These are phyloP conservation scores for Papilio demoleus DNA, from an alignment of 2,888 invertebrate genomes.

Conservation along the genomic window DNA sequence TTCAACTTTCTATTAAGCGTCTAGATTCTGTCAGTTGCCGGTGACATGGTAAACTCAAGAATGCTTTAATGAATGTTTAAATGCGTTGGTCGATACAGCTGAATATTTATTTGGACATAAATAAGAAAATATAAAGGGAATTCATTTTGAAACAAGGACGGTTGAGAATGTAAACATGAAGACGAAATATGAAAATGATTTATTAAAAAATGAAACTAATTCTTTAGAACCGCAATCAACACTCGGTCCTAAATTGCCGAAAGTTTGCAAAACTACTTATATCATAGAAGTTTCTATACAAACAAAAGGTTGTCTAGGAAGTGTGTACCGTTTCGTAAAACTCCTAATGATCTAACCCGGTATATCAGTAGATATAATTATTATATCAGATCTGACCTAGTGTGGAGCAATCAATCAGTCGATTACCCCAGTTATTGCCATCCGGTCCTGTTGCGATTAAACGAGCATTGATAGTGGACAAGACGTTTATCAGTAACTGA, in stretches of 20 bases:
- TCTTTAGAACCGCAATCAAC: background rate
- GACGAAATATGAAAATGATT: no score
- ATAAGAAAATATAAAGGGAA: background rate
- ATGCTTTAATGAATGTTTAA: conserved; percentile 37
- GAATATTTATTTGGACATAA: background rate
- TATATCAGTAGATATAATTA: conserved; percentile 34
- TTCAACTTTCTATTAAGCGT: conserved; percentile 41
- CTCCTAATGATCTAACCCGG: conserved; percentile 4
- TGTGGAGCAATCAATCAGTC: conserved; percentile 44
- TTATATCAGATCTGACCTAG: conserved; percentile 40
- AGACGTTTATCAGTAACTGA: conserved; percentile 49
- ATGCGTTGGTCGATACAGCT: background rate
- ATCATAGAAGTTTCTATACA: no score
- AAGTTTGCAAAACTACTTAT: background rate
- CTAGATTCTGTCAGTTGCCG: conserved; percentile 39
- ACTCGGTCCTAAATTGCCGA: background rate
- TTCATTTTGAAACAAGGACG: background rate
- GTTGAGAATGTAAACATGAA: background rate
- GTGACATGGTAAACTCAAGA: conserved; percentile 36
- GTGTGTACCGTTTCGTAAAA: conserved; percentile 2
- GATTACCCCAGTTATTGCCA: conserved; percentile 50
- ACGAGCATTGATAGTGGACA: conserved; percentile 45
- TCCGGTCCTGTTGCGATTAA: conserved; percentile 46
- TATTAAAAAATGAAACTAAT: background rate
- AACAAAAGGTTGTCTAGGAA: background rate